phyloP scores from a whole-genome alignment of 2,797 vertebrate species.

The Potorous gilbertii region DNA sequence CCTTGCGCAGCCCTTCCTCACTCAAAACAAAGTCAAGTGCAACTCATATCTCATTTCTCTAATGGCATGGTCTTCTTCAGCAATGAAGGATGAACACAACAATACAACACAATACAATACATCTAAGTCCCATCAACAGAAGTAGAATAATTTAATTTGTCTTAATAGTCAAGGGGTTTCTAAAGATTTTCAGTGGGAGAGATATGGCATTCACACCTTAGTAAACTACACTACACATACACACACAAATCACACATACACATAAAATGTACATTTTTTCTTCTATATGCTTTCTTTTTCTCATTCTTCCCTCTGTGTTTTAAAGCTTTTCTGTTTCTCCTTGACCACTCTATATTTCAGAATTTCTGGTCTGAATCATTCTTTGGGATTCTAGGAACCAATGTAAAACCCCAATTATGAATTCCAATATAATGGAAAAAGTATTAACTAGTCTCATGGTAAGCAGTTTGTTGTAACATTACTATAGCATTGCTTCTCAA shows the following conservation, averaged over 20 bases:
- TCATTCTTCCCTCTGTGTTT: neutral
- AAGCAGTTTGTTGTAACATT: constrained; percentile 3
- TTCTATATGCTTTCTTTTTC: neutral
- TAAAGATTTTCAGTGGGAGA: constrained; percentile 28
- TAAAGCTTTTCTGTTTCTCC: constrained; percentile 27
- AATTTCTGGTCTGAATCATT: constrained; percentile 47
- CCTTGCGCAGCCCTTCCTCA: too few species aligned
- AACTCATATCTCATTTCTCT: too few species aligned
- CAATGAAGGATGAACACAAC: too few species aligned
- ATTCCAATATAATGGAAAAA: constrained; percentile 56
- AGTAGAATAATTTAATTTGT: neutral
- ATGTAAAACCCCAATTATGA: constrained; percentile 57
- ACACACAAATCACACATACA: neutral
- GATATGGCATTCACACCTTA: constrained; percentile 18
- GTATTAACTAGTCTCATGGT: constrained; percentile 45
- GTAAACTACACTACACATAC: neutral
- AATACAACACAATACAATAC: neutral
- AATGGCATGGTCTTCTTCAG: too few species aligned
- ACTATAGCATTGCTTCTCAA: constrained; percentile 64
- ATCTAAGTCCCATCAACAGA: neutral
- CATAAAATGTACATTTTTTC: neutral
- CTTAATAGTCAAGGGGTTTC: constrained; percentile 33
- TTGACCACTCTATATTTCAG: constrained; percentile 23
- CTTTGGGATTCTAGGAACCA: constrained; percentile 51
- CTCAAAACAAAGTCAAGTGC: too few species aligned